Percentiles rank a stretch among this genome's conserved stretches.
phyloP scores from a whole-genome alignment of 2,797 vertebrate genomes.

The Avahi laniger region DNA sequence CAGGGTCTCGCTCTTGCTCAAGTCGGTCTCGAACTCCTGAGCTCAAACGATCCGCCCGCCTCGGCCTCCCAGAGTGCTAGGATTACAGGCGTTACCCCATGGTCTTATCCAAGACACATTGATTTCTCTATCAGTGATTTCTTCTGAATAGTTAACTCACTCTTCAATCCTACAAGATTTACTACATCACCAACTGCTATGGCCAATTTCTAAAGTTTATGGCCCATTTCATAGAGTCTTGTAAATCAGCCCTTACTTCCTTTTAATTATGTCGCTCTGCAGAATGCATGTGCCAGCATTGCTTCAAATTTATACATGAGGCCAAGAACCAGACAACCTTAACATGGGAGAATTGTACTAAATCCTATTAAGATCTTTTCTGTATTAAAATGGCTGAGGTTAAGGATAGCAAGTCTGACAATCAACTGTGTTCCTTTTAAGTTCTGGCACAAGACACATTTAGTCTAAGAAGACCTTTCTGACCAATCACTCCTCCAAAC shows the following conservation, averaged over 20 bases:
- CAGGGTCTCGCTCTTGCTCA: too few relatives aligned
- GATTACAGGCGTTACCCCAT: too few relatives aligned
- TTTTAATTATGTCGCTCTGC: constrained; percentile 69
- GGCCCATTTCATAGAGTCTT: constrained; percentile 74
- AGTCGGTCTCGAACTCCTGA: too few relatives aligned
- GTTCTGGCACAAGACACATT: neutral
- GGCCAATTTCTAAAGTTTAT: constrained; percentile 77
- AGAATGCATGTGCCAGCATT: constrained; percentile 61
- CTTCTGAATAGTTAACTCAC: constrained; percentile 51
- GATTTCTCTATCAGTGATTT: constrained; percentile 61
- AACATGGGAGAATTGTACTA: constrained; percentile 74
- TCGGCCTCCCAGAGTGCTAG: too few relatives aligned
- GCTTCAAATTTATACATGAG: constrained; percentile 57
- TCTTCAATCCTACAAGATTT: constrained; percentile 65
- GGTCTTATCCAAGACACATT: constrained; percentile 37
- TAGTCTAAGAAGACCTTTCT: constrained; percentile 28
- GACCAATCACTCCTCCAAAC: neutral
- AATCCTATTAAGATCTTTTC: constrained; percentile 68
- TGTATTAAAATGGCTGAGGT: constrained; percentile 64
- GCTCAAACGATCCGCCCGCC: too few relatives aligned
- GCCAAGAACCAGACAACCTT: constrained; percentile 64
- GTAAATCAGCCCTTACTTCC: constrained; percentile 71
- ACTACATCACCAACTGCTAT: constrained; percentile 54
- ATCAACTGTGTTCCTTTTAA: constrained; percentile 53
- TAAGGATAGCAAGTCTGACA: constrained; percentile 66